These are phyloP conservation scores for Lytechinus variegatus DNA, from an alignment of 35 echinoderm and acorn worm genomes.

Conservation along the genomic window DNA sequence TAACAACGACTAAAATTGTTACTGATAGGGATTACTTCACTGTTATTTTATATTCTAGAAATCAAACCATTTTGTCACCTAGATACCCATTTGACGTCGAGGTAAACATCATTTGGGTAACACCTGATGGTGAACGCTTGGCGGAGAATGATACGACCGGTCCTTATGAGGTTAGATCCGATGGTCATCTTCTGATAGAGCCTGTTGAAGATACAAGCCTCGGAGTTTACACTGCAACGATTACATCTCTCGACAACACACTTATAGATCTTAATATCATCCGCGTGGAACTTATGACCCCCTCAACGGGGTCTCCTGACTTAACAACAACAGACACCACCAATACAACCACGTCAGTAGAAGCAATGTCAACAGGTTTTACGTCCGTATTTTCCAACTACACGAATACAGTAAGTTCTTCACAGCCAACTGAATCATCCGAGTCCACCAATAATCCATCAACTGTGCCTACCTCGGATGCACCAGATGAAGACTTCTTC, in stretches of 20 bases:
- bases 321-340: conserved; percentile 7
- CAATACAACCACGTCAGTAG: neutral
- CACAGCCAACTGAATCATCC: neutral
- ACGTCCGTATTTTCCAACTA: neutral
- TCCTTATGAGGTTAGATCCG: neutral
- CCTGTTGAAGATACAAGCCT: neutral
- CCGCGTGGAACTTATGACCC: neutral
- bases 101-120: neutral
- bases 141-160: neutral
- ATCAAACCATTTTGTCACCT: neutral
- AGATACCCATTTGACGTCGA: neutral
- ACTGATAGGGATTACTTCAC: neutral
- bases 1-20: neutral
- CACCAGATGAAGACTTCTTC: neutral
- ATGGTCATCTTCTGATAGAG: neutral
- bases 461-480: neutral
- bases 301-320: neutral
- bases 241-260: neutral
- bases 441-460: neutral
- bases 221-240: neutral
- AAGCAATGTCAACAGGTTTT: neutral
- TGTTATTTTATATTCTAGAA: neutral
- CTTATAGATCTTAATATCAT: neutral
- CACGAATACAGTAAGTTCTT: neutral
- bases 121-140: neutral